Evolutionary conservation across 1,140 invertebrate genomes (phyloP).

Genomic region (Macrocentrus cingulum): DNA sequence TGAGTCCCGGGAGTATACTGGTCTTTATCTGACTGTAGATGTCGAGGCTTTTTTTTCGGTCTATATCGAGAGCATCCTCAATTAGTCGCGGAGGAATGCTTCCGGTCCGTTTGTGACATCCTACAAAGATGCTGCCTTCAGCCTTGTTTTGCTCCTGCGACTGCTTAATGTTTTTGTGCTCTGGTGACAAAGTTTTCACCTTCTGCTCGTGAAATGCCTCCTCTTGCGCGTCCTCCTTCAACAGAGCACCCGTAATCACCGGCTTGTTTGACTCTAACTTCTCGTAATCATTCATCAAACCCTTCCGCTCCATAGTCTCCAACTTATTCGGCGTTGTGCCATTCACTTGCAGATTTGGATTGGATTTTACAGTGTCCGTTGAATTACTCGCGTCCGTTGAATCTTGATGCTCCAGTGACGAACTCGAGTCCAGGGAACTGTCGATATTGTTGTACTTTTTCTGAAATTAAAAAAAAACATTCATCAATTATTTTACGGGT

Average conservation of each 20-base stretch:
- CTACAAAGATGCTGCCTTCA: conserved; percentile 45
- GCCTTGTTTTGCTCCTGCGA: conserved; percentile 33
- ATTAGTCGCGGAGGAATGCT: conserved; percentile 53
- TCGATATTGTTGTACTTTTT: conserved; percentile 40
- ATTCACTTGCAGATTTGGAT: conserved; percentile 48
- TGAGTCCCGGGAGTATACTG: conserved; percentile 49
- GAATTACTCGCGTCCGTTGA: conserved; percentile 46
- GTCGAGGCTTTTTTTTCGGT: conserved; percentile 51
- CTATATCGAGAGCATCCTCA: conserved; percentile 46
- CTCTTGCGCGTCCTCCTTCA: conserved; percentile 63
- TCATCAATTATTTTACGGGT: conserved; percentile 26
- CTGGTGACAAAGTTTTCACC: conserved; percentile 47
- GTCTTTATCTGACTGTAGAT: conserved; percentile 57
- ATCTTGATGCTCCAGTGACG: conserved; percentile 44
- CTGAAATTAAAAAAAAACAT: conserved; percentile 27
- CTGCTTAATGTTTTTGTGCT: conserved; percentile 33
- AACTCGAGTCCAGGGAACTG: conserved; percentile 43
- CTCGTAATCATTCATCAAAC: conserved; percentile 47
- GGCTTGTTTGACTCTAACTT: conserved; percentile 64
- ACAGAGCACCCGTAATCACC: conserved; percentile 67
- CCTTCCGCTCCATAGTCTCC: conserved; percentile 41
- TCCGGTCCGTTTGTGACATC: conserved; percentile 48
- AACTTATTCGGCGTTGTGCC: conserved; percentile 41
- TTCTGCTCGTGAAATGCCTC: conserved; percentile 56
- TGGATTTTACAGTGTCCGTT: conserved; percentile 47